phyloP scores from a whole-genome alignment of 2,797 vertebrate genomes.

The Epinephelus awoara region DNA sequence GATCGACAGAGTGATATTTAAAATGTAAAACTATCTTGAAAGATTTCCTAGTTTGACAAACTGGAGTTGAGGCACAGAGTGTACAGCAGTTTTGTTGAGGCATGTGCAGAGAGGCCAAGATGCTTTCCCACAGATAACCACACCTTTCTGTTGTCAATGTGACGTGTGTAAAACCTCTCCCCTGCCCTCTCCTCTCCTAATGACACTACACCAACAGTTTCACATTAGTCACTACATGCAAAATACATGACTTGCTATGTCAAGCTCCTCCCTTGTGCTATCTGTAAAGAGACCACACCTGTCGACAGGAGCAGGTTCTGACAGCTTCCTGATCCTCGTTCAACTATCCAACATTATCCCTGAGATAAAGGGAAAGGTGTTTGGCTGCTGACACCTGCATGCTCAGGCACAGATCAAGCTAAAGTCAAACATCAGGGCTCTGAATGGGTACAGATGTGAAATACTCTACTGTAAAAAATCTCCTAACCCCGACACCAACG shows the following conservation, averaged over 20 bases:
- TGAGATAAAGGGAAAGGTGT: conserved; percentile 41
- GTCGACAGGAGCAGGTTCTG: conserved; percentile 70
- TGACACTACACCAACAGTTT: conserved; percentile 63
- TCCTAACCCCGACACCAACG: conserved; percentile 14
- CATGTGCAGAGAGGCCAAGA: conserved; percentile 34
- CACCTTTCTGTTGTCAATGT: conserved; percentile 48
- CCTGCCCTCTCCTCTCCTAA: conserved; percentile 42
- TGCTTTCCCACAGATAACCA: conserved; percentile 63
- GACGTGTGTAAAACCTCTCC: conserved; percentile 52
- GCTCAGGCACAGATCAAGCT: conserved; percentile 38
- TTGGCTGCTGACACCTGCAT: conserved; percentile 27
- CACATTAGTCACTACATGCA: conserved; percentile 78
- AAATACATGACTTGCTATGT: conserved; percentile 44
- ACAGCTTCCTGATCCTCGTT: conserved; percentile 72
- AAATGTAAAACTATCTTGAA: not conserved
- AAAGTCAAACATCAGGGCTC: conserved; percentile 30
- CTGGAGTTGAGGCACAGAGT: not conserved
- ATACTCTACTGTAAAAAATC: conserved; percentile 16
- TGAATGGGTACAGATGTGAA: conserved; percentile 6
- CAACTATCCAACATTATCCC: conserved; percentile 43
- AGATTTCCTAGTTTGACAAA: not conserved
- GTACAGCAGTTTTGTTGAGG: conserved; percentile 40
- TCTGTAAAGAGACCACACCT: conserved; percentile 75
- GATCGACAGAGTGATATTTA: not conserved
- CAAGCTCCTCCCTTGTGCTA: conserved; percentile 61